Evolutionary conservation across 2,797 vertebrate species (phyloP).

Genomic region (Microctenopoma lineatum): DNA sequence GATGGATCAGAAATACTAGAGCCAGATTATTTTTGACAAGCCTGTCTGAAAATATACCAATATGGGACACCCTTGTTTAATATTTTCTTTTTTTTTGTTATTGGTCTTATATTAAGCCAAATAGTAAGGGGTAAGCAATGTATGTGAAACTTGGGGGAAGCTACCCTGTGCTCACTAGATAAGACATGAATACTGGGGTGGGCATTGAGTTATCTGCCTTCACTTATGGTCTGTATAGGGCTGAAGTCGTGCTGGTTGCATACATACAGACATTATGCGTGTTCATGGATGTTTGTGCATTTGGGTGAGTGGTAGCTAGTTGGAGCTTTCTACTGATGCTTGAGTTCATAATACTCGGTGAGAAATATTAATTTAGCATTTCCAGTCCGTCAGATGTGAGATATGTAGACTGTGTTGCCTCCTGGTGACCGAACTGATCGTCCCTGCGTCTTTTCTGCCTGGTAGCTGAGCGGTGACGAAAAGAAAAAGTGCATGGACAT

Average conservation of each 20-base stretch:
- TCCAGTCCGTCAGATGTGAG: slow-evolving; percentile 39
- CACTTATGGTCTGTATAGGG: slow-evolving; percentile 21
- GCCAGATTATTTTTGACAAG: slow-evolving; percentile 44
- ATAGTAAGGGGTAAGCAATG: slow-evolving; percentile 24
- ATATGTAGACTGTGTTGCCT: slow-evolving; percentile 21
- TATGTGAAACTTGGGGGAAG: slow-evolving; percentile 20
- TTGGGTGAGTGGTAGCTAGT: slow-evolving; percentile 28
- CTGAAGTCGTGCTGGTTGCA: slow-evolving; percentile 33
- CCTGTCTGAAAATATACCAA: slow-evolving; percentile 45
- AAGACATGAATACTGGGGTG: slow-evolving; percentile 44
- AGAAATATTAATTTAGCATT: slow-evolving; percentile 49
- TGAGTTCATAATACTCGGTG: slow-evolving; percentile 47
- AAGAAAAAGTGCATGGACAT: slow-evolving; percentile 16
- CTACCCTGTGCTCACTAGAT: slow-evolving; percentile 22
- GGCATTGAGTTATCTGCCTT: slow-evolving; percentile 31
- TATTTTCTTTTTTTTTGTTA: slow-evolving; percentile 9
- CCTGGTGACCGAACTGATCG: slow-evolving; percentile 4
- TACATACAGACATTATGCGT: slow-evolving; percentile 26
- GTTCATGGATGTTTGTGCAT: slow-evolving; percentile 36
- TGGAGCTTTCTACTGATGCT: slow-evolving; percentile 54
- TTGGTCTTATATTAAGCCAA: slow-evolving; percentile 43
- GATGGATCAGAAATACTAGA: slow-evolving; percentile 29
- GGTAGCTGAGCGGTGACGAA: slow-evolving; percentile 25
- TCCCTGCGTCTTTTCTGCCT: slow-evolving; percentile 10
- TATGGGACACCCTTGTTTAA: slow-evolving; percentile 23